Conservation (phyloP, 64 coral and sea anemone species). For the Orbicella faveolata region DNA sequence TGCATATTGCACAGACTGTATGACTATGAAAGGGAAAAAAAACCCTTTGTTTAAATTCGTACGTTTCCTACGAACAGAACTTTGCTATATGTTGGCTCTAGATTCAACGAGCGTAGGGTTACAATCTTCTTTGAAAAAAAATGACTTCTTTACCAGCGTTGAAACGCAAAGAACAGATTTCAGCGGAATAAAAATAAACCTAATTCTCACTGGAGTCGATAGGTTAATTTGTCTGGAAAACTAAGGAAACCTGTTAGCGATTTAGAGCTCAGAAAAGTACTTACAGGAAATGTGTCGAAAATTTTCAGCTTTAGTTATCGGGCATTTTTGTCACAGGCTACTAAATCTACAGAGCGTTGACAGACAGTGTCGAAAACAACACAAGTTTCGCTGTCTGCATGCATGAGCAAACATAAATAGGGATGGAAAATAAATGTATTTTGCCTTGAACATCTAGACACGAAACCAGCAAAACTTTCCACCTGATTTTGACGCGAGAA, state of each 20-base stretch:
- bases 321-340: too few species aligned
- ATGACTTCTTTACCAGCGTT: background rate
- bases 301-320: too few species aligned
- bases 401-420: background rate
- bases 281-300: too few species aligned
- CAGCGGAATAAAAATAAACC: background rate
- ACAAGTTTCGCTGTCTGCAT: background rate
- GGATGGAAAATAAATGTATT: too few species aligned
- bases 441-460: too few species aligned
- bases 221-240: background rate
- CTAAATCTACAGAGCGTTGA: background rate
- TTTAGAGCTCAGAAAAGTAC: background rate
- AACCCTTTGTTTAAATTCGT: background rate
- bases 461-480: too few species aligned
- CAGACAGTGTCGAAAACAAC: background rate
- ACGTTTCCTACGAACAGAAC: background rate
- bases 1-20: background rate
- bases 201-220: background rate
- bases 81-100: background rate
- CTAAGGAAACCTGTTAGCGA: background rate
- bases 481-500: too few species aligned
- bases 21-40: background rate
- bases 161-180: background rate
- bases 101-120: background rate
- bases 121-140: background rate